Evolutionary conservation across 1,140 invertebrate genomes (phyloP).

Genomic region (Bombus confusus): DNA sequence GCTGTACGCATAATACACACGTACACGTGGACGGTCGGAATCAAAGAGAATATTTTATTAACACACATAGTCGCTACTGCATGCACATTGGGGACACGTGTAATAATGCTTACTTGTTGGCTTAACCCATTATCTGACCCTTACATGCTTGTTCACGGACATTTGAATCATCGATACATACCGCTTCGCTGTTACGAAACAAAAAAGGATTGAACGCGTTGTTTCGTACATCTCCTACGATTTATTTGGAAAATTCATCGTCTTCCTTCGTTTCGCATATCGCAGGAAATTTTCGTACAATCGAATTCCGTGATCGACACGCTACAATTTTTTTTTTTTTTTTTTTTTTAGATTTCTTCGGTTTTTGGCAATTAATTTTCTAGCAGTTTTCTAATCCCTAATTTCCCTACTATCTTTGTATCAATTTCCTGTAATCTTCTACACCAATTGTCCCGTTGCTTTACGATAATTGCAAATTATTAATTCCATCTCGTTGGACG

Average conservation of each 20-base stretch:
- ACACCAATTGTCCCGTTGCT: no score
- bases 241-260: not conserved
- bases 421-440: no score
- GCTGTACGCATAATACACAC: conserved; percentile 6
- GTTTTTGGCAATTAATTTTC: no score
- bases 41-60: conserved; percentile 76
- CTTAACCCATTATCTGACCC: conserved; percentile 28
- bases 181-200: not conserved
- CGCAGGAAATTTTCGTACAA: not conserved
- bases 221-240: not conserved
- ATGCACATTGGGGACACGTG: not conserved
- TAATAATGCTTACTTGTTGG: conserved; percentile 40
- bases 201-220: not conserved
- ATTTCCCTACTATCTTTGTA: no score
- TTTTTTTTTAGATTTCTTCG: no score
- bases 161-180: conserved; percentile 1
- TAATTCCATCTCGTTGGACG: no score
- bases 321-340: no score
- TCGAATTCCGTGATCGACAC: no score
- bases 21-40: conserved; percentile 26
- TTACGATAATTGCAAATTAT: no score
- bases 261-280: not conserved
- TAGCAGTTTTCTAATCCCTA: no score
- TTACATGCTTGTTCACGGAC: conserved; percentile 1
- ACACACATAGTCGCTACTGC: not conserved